Evolutionary conservation across 2,888 invertebrate genomes (phyloP).

Genomic region (Tipula unca): DNA sequence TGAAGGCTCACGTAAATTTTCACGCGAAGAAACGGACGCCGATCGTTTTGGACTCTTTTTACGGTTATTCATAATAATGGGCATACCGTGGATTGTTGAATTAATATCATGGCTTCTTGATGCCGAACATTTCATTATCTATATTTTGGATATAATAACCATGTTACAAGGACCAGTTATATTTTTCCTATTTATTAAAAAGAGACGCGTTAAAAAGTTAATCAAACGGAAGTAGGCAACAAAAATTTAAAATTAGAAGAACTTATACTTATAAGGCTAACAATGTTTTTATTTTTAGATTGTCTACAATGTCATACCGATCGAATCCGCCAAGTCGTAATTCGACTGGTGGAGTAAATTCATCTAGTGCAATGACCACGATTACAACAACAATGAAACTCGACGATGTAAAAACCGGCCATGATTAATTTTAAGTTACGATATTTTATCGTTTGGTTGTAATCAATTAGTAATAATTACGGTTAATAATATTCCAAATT

Average conservation of each 20-base stretch:
- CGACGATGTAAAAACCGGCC: neutral
- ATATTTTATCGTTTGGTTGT: neutral
- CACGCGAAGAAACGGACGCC: neutral
- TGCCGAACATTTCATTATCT: conserved; percentile 28
- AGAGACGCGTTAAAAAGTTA: neutral
- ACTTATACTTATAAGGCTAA: neutral
- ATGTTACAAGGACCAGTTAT: conserved; percentile 43
- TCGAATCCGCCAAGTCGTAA: neutral
- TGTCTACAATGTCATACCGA: neutral
- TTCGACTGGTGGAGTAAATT: neutral
- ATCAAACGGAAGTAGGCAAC: neutral
- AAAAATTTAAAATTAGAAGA: neutral
- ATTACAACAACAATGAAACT: neutral
- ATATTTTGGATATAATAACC: conserved; percentile 43
- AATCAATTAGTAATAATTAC: too few species aligned
- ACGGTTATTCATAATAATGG: conserved; percentile 52
- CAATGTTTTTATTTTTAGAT: neutral
- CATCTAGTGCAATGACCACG: neutral
- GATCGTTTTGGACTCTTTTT: conserved; percentile 2
- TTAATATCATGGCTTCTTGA: conserved; percentile 50
- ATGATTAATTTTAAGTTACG: neutral
- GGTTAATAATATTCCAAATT: too few species aligned
- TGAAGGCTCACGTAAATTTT: neutral
- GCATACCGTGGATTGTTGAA: conserved; percentile 68
- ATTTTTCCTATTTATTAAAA: conserved; percentile 15